Evolutionary conservation across 1,140 invertebrate genomes (phyloP).

Genomic region (Caenorhabditis inopinata): DNA sequence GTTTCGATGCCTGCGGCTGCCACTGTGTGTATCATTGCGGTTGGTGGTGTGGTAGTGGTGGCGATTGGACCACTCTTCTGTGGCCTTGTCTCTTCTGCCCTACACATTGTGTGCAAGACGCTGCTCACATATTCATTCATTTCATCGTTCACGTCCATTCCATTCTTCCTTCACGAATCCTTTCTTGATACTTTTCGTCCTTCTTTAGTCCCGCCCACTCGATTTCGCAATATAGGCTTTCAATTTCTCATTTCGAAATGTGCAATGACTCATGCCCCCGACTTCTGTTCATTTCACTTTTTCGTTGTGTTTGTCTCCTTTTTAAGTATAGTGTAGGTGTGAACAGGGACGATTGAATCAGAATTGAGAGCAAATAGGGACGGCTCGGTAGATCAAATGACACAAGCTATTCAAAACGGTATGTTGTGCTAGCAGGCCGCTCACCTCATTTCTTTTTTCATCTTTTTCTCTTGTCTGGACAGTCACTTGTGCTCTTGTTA

Average conservation of each 20-base stretch:
- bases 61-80: constrained; percentile 16
- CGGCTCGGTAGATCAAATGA: not conserved
- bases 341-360: constrained; percentile 4
- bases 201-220: not conserved
- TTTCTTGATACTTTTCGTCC: not conserved
- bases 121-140: constrained; percentile 30
- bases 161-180: not conserved
- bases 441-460: not conserved
- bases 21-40: constrained; percentile 31
- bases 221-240: constrained; percentile 11
- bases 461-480: not conserved
- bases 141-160: constrained; percentile 5
- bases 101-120: not conserved
- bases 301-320: not conserved
- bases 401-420: constrained; percentile 23
- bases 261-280: not conserved
- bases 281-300: constrained; percentile 21
- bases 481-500: not conserved
- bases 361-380: constrained; percentile 27
- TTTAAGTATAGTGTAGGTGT: constrained; percentile 17
- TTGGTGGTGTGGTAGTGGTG: not conserved
- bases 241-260: constrained; percentile 2
- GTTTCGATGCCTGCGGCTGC: constrained; percentile 4
- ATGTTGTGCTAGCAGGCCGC: not conserved
- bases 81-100: constrained; percentile 9